Conservation (phyloP, 2,113 vertebrate species). For the Alces alces region DNA sequence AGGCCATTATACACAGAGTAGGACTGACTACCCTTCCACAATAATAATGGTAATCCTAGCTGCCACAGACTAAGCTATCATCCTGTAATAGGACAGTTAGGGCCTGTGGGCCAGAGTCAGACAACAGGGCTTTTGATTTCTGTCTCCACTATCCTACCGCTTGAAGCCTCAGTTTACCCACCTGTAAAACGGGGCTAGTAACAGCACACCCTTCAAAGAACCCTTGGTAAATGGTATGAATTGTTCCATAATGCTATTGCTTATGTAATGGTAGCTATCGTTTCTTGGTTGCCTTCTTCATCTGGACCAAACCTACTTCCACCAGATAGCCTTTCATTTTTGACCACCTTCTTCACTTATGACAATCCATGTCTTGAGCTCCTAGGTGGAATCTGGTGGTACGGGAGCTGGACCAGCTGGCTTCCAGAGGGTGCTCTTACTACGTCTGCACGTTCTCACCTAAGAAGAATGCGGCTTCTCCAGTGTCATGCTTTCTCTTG, state of each 20-base stretch:
- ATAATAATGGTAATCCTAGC: background rate
- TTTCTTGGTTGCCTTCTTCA: background rate
- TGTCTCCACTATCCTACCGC: background rate
- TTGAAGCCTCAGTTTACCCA: background rate
- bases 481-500: accelerated
- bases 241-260: background rate
- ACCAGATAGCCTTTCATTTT: background rate
- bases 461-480: background rate
- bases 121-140: background rate
- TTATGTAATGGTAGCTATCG: too few species aligned
- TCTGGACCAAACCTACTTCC: background rate
- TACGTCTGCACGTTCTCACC: too few species aligned
- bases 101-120: background rate
- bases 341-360: background rate
- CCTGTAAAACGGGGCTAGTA: background rate
- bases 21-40: background rate
- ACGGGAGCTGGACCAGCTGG: background rate
- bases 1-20: background rate
- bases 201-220: background rate
- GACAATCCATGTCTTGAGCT: background rate
- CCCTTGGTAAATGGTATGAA: background rate
- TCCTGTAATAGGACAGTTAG: background rate
- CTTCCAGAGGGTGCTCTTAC: background rate
- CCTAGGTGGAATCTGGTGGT: background rate
- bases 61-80: background rate